A percentile compares a stretch with the other conserved stretches of the same genome.
Conservation (phyloP, 2,113 vertebrate genomes). For the Lichenostomus cassidix region DNA sequence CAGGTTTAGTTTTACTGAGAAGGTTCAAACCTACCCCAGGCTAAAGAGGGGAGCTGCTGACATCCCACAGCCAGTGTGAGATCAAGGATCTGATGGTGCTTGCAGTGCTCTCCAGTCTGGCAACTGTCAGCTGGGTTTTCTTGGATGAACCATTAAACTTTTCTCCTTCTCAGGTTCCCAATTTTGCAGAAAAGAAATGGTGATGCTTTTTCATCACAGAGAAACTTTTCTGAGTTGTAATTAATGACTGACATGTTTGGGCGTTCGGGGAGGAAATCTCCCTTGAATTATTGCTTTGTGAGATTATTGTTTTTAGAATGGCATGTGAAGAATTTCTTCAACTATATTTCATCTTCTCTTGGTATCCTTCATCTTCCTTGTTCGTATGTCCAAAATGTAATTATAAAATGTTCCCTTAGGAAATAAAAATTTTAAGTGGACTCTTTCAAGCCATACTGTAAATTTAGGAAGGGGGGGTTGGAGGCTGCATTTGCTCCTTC, state of each 20-base stretch:
- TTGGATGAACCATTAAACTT: background rate
- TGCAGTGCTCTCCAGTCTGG: background rate
- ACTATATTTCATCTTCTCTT: constrained; percentile 21
- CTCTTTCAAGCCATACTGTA: background rate
- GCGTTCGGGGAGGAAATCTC: constrained; percentile 27
- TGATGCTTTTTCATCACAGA: background rate
- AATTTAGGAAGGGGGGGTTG: background rate
- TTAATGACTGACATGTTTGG: constrained; percentile 31
- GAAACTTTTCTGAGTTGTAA: constrained; percentile 14
- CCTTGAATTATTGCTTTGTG: constrained; percentile 43
- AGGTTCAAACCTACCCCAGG: background rate
- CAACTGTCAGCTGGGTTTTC: background rate
- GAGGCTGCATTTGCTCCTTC: background rate
- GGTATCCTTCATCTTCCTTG: constrained; percentile 45
- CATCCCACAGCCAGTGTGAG: background rate
- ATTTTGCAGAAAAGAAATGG: background rate
- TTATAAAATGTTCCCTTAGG: constrained; percentile 43
- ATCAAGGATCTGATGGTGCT: background rate
- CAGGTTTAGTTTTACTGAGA: background rate
- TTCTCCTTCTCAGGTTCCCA: background rate
- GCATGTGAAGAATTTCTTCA: constrained; percentile 51
- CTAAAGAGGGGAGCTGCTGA: background rate
- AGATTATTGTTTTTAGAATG: constrained; percentile 60
- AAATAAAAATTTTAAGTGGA: constrained; percentile 47
- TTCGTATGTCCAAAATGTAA: constrained; percentile 44